These are phyloP conservation scores for Paratrypauchen microcephalus DNA, from an alignment of 2,797 vertebrate genomes.

Conservation along the genomic window DNA sequence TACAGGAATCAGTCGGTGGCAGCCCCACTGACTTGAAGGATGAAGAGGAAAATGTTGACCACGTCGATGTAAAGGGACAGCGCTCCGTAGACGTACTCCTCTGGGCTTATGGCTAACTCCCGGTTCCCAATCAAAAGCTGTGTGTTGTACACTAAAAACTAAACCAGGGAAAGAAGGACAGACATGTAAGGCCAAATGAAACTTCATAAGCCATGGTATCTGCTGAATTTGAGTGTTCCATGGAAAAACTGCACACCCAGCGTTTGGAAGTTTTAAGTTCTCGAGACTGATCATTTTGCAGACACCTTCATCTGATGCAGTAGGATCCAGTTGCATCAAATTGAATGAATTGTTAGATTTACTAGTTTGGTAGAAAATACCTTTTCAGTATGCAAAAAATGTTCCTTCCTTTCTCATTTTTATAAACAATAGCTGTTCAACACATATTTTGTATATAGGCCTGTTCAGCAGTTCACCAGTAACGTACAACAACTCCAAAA, in stretches of 20 bases:
- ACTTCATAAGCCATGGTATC: neutral
- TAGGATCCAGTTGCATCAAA: neutral
- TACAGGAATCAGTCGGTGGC: constrained; percentile 55
- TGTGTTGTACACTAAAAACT: constrained; percentile 95
- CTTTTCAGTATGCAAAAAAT: neutral
- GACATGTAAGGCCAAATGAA: neutral
- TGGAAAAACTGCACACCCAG: neutral
- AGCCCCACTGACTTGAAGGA: constrained; percentile 85
- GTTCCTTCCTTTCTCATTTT: neutral
- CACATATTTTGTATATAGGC: neutral
- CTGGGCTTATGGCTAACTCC: constrained; percentile 86
- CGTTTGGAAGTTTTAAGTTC: neutral
- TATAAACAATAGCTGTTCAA: neutral
- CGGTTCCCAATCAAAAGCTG: constrained; percentile 93
- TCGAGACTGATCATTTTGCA: neutral
- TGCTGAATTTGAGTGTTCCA: neutral
- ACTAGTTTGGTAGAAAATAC: neutral
- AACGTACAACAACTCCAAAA: too few species aligned
- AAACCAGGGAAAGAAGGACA: neutral
- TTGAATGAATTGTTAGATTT: neutral
- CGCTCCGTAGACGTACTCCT: constrained; percentile 91
- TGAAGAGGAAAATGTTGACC: constrained; percentile 90
- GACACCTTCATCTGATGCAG: neutral
- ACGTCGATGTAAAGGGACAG: constrained; percentile 93
- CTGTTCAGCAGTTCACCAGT: too few species aligned